Evolutionary conservation across 2,888 invertebrate species (phyloP), one percentile per base, ranked within the genome.

Genomic region (Zonitis immaculata): DNA sequence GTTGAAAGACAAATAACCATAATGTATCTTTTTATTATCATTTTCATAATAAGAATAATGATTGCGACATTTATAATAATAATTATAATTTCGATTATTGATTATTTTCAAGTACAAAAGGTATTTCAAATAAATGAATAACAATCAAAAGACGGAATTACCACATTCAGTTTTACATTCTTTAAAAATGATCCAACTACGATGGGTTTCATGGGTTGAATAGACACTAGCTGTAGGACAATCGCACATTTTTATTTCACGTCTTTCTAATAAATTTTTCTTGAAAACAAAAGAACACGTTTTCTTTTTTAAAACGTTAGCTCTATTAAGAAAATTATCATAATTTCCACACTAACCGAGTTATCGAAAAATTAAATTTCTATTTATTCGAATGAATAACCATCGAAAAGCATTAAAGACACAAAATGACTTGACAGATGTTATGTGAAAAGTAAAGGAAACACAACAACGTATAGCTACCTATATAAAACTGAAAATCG

Each of bases 171-270:
- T 74, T 64, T 68, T 74, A 60, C 70, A 67, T 79, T 82, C 85
- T 83, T 86, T 85, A 78, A 85, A 87, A 75, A 87, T 84, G 78
- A 86, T 85, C 86, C 86, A 87, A 79, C 85, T 86, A 76, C 85
- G 84, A 78, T 83, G 85, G 76, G 86, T 82, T 78, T 85, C 84
- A 72, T 82, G 82, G 72, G 82, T 79, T 73, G 81, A 80, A 76
- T 83, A 79, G 73, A 84, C 76, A 70, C 78, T 78, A 53, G 76
- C 76, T 65, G 83, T 77, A 65, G 83, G 81, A 73, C 81, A 80
- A 68, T 83, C 80, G 68, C 80, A 80, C 81, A 80, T 81, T 65
- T 69, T 74, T 35, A 16, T 26, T 49, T 16, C n/a, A n/a, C n/a
- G n/a, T n/a, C n/a, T n/a, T n/a, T n/a, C n/a, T 25, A 14, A 16